A percentile compares a stretch with the other conserved stretches of the same genome.
Evolutionary conservation across 1,140 invertebrate genomes (phyloP).

Genomic region (Caerostris extrusa): DNA sequence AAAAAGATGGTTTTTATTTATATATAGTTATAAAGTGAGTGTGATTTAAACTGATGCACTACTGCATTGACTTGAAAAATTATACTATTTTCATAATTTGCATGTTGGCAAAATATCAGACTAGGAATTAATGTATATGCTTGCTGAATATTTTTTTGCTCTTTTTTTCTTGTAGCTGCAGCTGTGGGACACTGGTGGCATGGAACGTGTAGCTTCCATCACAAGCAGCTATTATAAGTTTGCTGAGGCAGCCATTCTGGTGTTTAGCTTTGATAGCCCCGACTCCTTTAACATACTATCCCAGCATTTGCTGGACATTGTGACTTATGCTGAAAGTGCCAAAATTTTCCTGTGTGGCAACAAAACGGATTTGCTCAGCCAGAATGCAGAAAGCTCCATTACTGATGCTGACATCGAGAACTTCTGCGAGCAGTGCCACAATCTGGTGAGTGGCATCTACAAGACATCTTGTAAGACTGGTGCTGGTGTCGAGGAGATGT

Average conservation of each 20-base stretch:
- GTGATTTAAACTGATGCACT: too few species aligned
- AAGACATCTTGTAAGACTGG: slow-evolving; percentile 93
- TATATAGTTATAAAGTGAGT: too few species aligned
- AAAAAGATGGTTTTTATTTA: too few species aligned
- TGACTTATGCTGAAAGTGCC: slow-evolving; percentile 95
- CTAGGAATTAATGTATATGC: background rate
- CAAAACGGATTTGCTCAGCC: slow-evolving; percentile 89
- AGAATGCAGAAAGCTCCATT: slow-evolving; percentile 83
- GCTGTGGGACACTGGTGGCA: slow-evolving; percentile 96
- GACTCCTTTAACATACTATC: slow-evolving; percentile 95
- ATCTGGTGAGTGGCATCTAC: slow-evolving; percentile 92
- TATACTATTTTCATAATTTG: too few species aligned
- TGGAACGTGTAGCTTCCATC: slow-evolving; percentile 96
- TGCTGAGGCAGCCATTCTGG: slow-evolving; percentile 93
- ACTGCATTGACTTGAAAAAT: too few species aligned
- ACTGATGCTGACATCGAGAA: slow-evolving; percentile 94
- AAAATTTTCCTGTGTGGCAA: slow-evolving; percentile 96
- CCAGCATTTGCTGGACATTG: slow-evolving; percentile 94
- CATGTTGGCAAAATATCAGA: too few species aligned
- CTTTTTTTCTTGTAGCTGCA: slow-evolving; percentile 86
- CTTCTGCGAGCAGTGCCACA: slow-evolving; percentile 96
- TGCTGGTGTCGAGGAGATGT: slow-evolving; percentile 79
- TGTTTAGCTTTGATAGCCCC: slow-evolving; percentile 94
- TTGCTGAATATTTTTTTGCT: slow-evolving; percentile 9
- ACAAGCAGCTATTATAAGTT: slow-evolving; percentile 97